Evolutionary conservation across 2,888 invertebrate genomes (phyloP), one percentile per base, ranked within the genome.

Genomic region (Drosophila tripunctata): DNA sequence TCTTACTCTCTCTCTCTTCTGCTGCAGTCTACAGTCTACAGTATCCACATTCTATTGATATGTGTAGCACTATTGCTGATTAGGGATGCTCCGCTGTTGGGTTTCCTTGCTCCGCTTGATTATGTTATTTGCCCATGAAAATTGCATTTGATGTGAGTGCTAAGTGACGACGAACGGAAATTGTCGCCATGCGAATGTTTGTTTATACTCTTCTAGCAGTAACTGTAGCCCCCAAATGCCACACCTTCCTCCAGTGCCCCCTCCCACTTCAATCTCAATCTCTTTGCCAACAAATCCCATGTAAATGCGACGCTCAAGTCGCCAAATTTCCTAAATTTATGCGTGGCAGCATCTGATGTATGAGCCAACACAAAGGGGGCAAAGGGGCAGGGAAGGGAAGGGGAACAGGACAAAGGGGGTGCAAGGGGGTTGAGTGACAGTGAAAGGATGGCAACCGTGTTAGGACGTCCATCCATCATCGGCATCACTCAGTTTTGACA

Each of bases 401-500:
- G 14, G 6, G n/a, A n/a, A n/a, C n/a, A n/a, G n/a, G n/a, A n/a
- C n/a, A n/a, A n/a, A 24, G 4, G 22, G 27, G 2, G 12, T 21
- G 22, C 5, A 5, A 12, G 17, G 7, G 7, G 14, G 43, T 15
- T 17, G 45, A 15, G 14, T 22, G 36, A 12, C 57, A 64, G 57
- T 38, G 7, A 43, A 50, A 64, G 48, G 61, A 55, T 56, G 52
- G 61, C 50, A 62, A 50, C 24, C 51, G 45, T 50, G 61, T 51
- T 62, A 19, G 52, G 24, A 69, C 68, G 66, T 67, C 78, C 75
- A 89, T 89, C 78, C 88, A 88, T 88, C 89, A 89, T 79, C 68
- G 65, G 86, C 83, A 82, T 88, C 89, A 85, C 82, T 87, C 89
- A 85, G 89, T 87, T 85, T 84, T 88, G 89, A 89, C 89, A 87